Conservation (phyloP, 2,113 vertebrate species). For the Rhinolophus sinicus region DNA sequence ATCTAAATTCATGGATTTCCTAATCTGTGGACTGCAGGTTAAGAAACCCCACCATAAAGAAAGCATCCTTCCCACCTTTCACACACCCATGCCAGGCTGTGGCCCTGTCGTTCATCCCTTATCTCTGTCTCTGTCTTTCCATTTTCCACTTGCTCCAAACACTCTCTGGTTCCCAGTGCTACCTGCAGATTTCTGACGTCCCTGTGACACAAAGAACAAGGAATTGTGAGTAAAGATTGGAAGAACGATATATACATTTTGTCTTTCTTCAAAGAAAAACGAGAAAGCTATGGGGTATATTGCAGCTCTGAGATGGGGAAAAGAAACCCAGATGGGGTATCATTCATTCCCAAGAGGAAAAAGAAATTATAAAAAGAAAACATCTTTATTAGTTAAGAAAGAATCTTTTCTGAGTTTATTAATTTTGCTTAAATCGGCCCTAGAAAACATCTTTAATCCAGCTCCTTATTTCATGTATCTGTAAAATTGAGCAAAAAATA, state of each 20-base stretch:
- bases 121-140: background rate
- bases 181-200: background rate
- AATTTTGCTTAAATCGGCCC: conserved; percentile 24
- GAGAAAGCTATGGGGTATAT: background rate
- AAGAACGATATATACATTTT: background rate
- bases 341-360: conserved; percentile 20
- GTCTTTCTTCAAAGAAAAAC: background rate
- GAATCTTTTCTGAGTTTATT: background rate
- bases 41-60: background rate
- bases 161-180: background rate
- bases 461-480: background rate
- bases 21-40: background rate
- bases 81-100: background rate
- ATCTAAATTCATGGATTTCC: background rate
- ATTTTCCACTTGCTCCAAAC: background rate
- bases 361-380: conserved; percentile 32
- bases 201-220: background rate
- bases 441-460: background rate
- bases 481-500: background rate
- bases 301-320: background rate
- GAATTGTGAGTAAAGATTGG: background rate
- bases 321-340: background rate
- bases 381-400: conserved; percentile 15
- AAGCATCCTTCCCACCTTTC: background rate
- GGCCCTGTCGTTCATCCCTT: background rate